phyloP scores from a whole-genome alignment of 2,113 vertebrate genomes.

The Corythaixoides concolor region DNA sequence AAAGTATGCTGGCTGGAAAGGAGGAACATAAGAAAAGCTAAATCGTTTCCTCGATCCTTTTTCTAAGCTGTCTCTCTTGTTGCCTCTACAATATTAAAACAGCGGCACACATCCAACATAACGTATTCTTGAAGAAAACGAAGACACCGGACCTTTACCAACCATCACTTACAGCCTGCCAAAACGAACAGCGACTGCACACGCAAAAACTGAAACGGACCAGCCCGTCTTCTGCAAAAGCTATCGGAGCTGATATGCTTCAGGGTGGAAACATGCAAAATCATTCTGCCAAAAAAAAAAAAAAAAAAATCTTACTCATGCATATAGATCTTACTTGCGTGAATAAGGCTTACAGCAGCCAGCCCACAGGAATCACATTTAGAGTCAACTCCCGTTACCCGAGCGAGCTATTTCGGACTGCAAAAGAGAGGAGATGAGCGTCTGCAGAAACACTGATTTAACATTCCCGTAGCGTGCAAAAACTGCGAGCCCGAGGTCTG shows the following conservation, averaged over 20 bases:
- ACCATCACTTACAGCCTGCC: background rate
- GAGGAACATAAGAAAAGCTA: background rate
- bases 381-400: conserved; percentile 12
- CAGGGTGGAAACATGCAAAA: background rate
- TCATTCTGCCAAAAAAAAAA: background rate
- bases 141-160: background rate
- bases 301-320: background rate
- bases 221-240: background rate
- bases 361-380: background rate
- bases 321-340: background rate
- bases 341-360: background rate
- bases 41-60: background rate
- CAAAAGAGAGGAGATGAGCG: background rate
- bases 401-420: background rate
- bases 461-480: background rate
- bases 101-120: background rate
- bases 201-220: background rate
- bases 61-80: background rate
- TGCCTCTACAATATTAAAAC: background rate
- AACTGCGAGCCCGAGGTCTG: background rate
- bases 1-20: background rate
- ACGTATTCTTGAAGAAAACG: background rate
- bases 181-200: background rate
- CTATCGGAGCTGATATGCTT: background rate
- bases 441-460: background rate